A percentile compares a stretch with the other conserved stretches of the same genome.
Conservation (phyloP, 2,113 vertebrate genomes). For the Corythoichthys intestinalis region DNA sequence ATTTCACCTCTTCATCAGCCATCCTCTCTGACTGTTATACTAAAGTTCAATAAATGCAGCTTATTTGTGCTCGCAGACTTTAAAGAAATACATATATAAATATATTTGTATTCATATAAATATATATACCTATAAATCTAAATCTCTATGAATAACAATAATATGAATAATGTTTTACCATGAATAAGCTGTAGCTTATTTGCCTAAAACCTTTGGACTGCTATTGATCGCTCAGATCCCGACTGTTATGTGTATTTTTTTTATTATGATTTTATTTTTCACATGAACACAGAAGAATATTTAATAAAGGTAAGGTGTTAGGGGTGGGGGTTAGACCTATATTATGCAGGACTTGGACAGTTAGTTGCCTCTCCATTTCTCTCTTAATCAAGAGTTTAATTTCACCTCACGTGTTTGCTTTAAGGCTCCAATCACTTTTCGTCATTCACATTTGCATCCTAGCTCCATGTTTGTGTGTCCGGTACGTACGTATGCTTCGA, state of each 20-base stretch:
- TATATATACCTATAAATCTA: slow-evolving; percentile 72
- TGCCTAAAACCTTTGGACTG: slow-evolving; percentile 82
- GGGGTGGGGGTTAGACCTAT: slow-evolving; percentile 57
- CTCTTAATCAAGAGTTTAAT: slow-evolving; percentile 63
- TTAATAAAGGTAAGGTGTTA: slow-evolving; percentile 76
- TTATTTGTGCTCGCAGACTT: slow-evolving; percentile 83
- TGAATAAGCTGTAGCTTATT: slow-evolving; percentile 84
- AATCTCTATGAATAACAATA: slow-evolving; percentile 80
- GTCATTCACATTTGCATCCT: slow-evolving; percentile 65
- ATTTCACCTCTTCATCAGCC: slow-evolving; percentile 77
- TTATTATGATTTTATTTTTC: slow-evolving; percentile 68
- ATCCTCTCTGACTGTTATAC: slow-evolving; percentile 82
- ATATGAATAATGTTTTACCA: slow-evolving; percentile 79
- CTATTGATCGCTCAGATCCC: slow-evolving; percentile 79
- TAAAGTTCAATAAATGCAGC: slow-evolving; percentile 82
- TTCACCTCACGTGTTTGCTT: slow-evolving; percentile 51
- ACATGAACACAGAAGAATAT: slow-evolving; percentile 78
- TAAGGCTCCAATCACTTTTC: slow-evolving; percentile 58
- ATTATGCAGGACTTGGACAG: slow-evolving; percentile 79
- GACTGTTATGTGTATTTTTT: slow-evolving; percentile 75
- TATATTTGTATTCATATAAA: slow-evolving; percentile 64
- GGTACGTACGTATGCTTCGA: background rate
- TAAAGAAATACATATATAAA: slow-evolving; percentile 76
- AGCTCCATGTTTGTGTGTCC: slow-evolving; percentile 14
- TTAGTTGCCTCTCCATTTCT: slow-evolving; percentile 74